Conservation (phyloP, 2,113 vertebrate genomes). For the Propithecus coquereli region DNA sequence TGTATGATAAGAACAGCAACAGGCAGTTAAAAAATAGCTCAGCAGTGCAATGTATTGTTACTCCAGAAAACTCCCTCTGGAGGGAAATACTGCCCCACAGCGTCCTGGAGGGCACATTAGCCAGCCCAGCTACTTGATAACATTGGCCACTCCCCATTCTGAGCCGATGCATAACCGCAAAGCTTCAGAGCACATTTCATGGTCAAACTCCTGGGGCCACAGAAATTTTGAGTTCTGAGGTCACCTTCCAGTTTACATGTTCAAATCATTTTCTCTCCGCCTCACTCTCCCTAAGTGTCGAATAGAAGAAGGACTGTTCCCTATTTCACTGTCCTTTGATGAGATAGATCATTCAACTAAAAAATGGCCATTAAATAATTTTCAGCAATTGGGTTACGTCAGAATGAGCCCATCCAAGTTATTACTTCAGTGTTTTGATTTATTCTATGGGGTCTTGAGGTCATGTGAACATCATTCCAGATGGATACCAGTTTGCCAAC, state of each 20-base stretch:
- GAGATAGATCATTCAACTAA: not conserved
- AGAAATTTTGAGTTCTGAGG: not conserved
- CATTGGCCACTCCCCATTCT: not conserved
- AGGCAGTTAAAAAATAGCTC: constrained; percentile 14
- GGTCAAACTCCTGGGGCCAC: not conserved
- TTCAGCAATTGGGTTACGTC: constrained; percentile 33
- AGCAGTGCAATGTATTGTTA: not conserved
- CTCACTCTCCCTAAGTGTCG: constrained; percentile 4
- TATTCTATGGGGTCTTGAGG: constrained; percentile 53
- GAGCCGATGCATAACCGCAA: not conserved
- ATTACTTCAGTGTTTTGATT: constrained; percentile 65
- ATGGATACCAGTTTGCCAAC: constrained; percentile 28
- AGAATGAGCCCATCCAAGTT: constrained; percentile 42
- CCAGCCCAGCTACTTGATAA: not conserved
- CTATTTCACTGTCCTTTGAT: constrained; percentile 20
- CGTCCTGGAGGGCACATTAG: not conserved
- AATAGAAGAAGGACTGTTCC: not conserved
- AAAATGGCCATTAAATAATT: constrained; percentile 41
- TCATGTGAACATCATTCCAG: constrained; percentile 39
- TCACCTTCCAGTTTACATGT: not conserved
- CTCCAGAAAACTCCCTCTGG: not conserved
- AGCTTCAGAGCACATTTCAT: not conserved
- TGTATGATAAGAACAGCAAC: constrained; percentile 50
- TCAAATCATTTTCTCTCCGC: not conserved
- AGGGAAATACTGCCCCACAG: not conserved